phyloP scores from a whole-genome alignment of 2,797 vertebrate genomes.

The Limosa lapponica region DNA sequence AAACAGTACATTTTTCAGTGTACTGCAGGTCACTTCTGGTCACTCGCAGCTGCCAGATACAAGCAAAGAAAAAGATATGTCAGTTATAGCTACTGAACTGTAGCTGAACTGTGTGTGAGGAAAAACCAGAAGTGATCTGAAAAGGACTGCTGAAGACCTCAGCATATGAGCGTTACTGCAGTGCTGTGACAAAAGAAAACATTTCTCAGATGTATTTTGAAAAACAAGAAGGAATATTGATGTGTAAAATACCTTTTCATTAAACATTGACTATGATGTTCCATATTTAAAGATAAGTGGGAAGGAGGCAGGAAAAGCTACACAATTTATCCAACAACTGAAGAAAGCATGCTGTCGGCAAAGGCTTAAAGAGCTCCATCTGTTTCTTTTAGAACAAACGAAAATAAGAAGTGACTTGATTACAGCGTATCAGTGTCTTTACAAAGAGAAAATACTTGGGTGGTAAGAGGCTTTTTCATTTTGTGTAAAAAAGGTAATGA shows the following conservation, averaged over 20 bases:
- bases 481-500: constrained; percentile 14
- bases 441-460: constrained; percentile 17
- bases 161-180: not conserved
- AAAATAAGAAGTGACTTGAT: constrained; percentile 35
- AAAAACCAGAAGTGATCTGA: not conserved
- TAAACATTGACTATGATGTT: constrained; percentile 6
- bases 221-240: not conserved
- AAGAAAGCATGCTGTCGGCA: not conserved
- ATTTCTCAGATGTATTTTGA: not conserved
- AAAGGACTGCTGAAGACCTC: not conserved
- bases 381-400: constrained; percentile 48
- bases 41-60: not conserved
- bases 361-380: constrained; percentile 46
- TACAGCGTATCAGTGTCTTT: not conserved
- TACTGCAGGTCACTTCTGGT: not conserved
- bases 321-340: constrained; percentile 13
- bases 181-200: not conserved
- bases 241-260: not conserved
- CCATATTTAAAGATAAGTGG: constrained; percentile 11
- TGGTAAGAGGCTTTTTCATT: not conserved
- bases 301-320: constrained; percentile 1
- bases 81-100: not conserved
- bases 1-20: not conserved
- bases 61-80: not conserved
- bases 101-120: not conserved